phyloP scores from a whole-genome alignment of 1,140 invertebrate species.

The Formica exsecta region DNA sequence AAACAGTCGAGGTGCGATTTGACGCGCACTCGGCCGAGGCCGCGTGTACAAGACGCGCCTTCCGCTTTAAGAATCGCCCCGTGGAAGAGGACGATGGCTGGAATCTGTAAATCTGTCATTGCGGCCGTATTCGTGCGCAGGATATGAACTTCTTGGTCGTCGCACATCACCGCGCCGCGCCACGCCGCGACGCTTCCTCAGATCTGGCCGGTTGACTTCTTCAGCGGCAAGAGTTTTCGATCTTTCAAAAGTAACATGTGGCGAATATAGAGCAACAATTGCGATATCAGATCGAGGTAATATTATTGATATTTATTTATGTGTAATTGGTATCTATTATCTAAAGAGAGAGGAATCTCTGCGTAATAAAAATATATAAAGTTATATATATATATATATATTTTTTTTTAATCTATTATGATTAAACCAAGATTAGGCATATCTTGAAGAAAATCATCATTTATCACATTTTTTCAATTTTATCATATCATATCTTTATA shows the following conservation, averaged over 20 bases:
- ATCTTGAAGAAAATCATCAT: too few relatives aligned
- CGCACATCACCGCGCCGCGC: constrained; percentile 51
- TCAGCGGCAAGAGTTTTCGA: neutral
- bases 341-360: too few relatives aligned
- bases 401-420: too few relatives aligned
- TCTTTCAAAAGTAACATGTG: constrained; percentile 17
- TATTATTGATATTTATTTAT: too few relatives aligned
- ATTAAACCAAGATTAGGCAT: too few relatives aligned
- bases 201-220: constrained; percentile 22
- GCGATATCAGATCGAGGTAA: neutral
- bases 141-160: constrained; percentile 76
- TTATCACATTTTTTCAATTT: too few relatives aligned
- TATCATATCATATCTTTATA: too few relatives aligned
- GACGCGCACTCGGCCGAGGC: constrained; percentile 73
- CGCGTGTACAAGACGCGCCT: constrained; percentile 69
- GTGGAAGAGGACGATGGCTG: constrained; percentile 80
- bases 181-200: constrained; percentile 7
- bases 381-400: too few relatives aligned
- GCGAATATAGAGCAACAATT: neutral
- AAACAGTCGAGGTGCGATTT: constrained; percentile 85
- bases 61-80: constrained; percentile 77
- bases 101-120: constrained; percentile 87
- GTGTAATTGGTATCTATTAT: too few relatives aligned
- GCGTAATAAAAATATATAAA: too few relatives aligned
- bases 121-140: constrained; percentile 80